Percentiles rank a stretch among this genome's conserved stretches.
phyloP scores from a whole-genome alignment of 2,797 vertebrate species.

The Ciconia nigra region DNA sequence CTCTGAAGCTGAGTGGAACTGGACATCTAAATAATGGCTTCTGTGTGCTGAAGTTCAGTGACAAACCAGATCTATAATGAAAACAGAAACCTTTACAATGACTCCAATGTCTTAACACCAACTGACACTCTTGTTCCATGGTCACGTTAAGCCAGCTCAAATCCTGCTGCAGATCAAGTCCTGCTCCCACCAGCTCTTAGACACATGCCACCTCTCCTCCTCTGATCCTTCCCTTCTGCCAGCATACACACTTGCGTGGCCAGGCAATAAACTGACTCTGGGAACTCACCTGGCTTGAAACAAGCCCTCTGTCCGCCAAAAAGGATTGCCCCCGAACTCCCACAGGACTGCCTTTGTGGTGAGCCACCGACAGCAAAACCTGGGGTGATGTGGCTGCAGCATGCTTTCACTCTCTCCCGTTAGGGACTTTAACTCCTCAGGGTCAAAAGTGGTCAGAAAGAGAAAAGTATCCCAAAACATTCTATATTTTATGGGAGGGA shows the following conservation, averaged over 20 bases:
- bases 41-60: not conserved
- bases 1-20: not conserved
- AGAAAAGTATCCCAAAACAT: not conserved
- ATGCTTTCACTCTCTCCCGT: accelerated
- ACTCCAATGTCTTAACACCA: not conserved
- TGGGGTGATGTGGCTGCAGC: not conserved
- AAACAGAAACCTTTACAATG: not conserved
- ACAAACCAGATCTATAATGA: not conserved
- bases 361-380: not conserved
- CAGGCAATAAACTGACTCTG: not conserved
- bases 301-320: not conserved
- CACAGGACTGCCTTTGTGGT: not conserved
- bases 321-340: accelerated
- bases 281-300: not conserved
- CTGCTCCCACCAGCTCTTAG: accelerated
- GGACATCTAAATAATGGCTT: not conserved
- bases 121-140: not conserved
- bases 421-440: not conserved
- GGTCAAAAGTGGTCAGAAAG: not conserved
- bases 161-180: not conserved
- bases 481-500: not conserved
- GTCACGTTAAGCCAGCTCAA: not conserved
- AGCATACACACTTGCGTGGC: not conserved
- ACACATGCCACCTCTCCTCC: not conserved
- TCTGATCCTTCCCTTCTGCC: not conserved